A percentile compares a stretch with the other conserved stretches of the same genome.
Evolutionary conservation across 2,888 invertebrate genomes (phyloP).

Genomic region (Thalpophila matura): DNA sequence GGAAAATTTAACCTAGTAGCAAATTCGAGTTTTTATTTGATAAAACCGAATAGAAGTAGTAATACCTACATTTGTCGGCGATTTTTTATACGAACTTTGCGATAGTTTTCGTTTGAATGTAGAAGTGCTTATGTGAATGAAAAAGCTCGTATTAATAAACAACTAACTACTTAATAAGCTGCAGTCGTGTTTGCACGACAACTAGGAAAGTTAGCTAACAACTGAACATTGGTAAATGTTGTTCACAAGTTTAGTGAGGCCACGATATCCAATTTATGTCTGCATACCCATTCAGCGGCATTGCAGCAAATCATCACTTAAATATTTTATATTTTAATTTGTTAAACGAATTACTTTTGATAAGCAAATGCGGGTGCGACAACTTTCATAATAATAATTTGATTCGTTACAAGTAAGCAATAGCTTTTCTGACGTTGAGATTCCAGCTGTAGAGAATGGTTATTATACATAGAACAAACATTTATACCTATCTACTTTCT

Average conservation of each 20-base stretch:
- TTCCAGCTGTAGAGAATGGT: background rate
- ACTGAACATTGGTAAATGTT: conserved; percentile 35
- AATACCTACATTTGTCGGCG: background rate
- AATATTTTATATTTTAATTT: conserved; percentile 1
- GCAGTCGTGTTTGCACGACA: conserved; percentile 26
- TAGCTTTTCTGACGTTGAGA: conserved; percentile 1
- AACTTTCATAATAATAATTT: background rate
- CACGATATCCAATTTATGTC: conserved; percentile 31
- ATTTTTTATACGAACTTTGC: conserved; percentile 18
- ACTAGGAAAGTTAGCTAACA: conserved; percentile 42
- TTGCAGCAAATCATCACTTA: background rate
- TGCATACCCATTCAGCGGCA: conserved; percentile 6
- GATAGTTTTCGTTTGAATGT: conserved; percentile 15
- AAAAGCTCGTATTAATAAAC: conserved; percentile 43
- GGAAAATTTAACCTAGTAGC: conserved; percentile 15
- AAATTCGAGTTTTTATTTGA: conserved; percentile 18
- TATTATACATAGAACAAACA: background rate
- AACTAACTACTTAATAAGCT: conserved; percentile 31
- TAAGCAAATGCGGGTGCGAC: no score
- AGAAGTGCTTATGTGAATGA: conserved; percentile 15
- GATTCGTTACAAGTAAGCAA: background rate
- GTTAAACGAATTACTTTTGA: background rate
- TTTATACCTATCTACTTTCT: no score
- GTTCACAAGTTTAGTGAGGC: conserved; percentile 42
- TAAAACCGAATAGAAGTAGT: background rate